Percentiles rank a stretch among this genome's conserved stretches.
Evolutionary conservation across 2,888 invertebrate species (phyloP).

Genomic region (Pheosia gnoma): DNA sequence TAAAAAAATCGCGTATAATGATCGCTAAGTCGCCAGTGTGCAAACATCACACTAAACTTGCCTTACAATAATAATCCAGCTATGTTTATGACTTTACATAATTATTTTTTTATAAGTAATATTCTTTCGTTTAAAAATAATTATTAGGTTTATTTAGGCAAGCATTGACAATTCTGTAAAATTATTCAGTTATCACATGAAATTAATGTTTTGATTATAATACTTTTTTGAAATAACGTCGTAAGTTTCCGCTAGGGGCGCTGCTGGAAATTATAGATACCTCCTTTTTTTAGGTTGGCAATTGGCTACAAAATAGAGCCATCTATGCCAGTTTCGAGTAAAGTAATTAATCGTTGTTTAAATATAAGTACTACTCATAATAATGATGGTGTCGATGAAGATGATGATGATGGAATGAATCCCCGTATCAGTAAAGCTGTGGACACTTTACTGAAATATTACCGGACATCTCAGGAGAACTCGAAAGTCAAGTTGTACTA

Average conservation of each 20-base stretch:
- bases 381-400: too few relatives aligned
- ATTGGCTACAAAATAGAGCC: too few relatives aligned
- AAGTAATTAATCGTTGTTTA: too few relatives aligned
- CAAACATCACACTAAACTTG: conserved; percentile 32
- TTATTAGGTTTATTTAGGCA: conserved; percentile 67
- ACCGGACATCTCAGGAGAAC: too few relatives aligned
- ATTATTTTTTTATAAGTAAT: conserved; percentile 40
- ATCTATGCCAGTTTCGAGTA: too few relatives aligned
- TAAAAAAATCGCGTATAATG: conserved; percentile 1
- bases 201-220: conserved; percentile 47
- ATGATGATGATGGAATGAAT: too few relatives aligned
- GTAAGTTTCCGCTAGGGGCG: not conserved
- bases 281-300: too few relatives aligned
- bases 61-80: conserved; percentile 62
- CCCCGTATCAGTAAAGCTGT: too few relatives aligned
- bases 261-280: too few relatives aligned
- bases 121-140: conserved; percentile 44
- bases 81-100: conserved; percentile 66
- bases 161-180: conserved; percentile 60
- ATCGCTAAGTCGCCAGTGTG: conserved; percentile 15
- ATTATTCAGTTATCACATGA: conserved; percentile 51
- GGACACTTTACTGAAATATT: too few relatives aligned
- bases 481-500: too few relatives aligned
- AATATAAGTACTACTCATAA: too few relatives aligned
- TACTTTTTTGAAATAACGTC: conserved; percentile 19